phyloP scores from a whole-genome alignment of 2,888 invertebrate genomes.

The Oscheius sp. region DNA sequence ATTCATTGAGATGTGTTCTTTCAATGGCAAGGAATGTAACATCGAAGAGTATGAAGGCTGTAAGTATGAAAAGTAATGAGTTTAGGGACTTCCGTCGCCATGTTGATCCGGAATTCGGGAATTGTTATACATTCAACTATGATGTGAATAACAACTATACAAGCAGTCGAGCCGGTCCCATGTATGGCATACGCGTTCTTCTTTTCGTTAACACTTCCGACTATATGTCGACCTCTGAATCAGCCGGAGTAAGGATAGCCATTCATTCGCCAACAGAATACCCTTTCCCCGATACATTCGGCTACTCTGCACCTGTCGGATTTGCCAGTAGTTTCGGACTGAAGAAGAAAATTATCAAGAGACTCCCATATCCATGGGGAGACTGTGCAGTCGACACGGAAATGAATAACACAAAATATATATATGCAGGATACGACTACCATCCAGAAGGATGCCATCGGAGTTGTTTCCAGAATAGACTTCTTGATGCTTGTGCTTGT shows the following conservation, averaged over 20 bases:
- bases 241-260: slow-evolving; percentile 53
- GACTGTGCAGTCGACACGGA: slow-evolving; percentile 48
- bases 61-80: not conserved
- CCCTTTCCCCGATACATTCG: slow-evolving; percentile 61
- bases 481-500: slow-evolving; percentile 53
- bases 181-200: slow-evolving; percentile 60
- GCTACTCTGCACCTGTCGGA: slow-evolving; percentile 58
- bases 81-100: slow-evolving; percentile 57
- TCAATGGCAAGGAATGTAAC: slow-evolving; percentile 60
- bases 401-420: slow-evolving; percentile 32
- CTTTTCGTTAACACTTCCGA: slow-evolving; percentile 59
- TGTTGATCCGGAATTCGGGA: slow-evolving; percentile 60
- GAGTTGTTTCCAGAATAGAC: slow-evolving; percentile 56
- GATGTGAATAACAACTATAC: slow-evolving; percentile 55
- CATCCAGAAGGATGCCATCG: slow-evolving; percentile 60
- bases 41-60: slow-evolving; percentile 48
- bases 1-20: slow-evolving; percentile 62
- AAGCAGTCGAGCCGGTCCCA: slow-evolving; percentile 58
- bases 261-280: slow-evolving; percentile 56
- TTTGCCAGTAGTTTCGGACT: slow-evolving; percentile 58
- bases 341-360: slow-evolving; percentile 56
- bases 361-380: slow-evolving; percentile 51
- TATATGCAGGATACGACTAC: slow-evolving; percentile 54
- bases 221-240: slow-evolving; percentile 61
- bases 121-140: slow-evolving; percentile 60